Percentiles rank a stretch among this genome's conserved stretches.
Conservation (phyloP, 2,797 vertebrate species). For the Smutsia gigantea region DNA sequence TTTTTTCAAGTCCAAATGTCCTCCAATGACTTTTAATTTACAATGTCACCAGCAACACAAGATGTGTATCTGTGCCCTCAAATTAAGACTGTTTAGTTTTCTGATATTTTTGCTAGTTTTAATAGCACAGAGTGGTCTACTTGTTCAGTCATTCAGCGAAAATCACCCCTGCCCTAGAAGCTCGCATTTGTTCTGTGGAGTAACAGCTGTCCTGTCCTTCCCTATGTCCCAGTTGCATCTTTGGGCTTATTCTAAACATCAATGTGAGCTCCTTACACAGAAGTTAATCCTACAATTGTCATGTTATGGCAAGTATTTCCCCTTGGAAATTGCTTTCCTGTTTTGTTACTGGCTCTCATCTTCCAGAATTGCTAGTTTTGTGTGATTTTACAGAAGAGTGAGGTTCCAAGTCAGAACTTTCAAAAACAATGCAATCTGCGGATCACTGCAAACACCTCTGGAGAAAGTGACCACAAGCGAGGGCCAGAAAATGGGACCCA, state of each 20-base stretch:
- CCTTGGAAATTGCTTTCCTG: not conserved
- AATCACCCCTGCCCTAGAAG: not conserved
- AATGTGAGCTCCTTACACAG: not conserved
- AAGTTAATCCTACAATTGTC: not conserved
- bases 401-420: not conserved
- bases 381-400: not conserved
- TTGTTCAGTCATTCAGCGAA: not conserved
- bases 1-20: not conserved
- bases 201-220: not conserved
- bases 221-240: not conserved
- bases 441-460: not conserved
- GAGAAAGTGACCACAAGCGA: not conserved
- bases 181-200: not conserved
- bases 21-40: not conserved
- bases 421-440: not conserved
- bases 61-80: not conserved
- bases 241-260: not conserved
- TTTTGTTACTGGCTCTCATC: not conserved
- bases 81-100: not conserved
- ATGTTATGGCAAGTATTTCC: not conserved
- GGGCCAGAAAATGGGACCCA: not conserved
- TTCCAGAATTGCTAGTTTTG: not conserved
- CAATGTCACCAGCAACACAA: not conserved
- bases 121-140: not conserved
- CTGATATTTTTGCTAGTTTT: conserved; percentile 9